Evolutionary conservation across 2,113 vertebrate species (phyloP).

Genomic region (Mesembrinibis cayennensis): DNA sequence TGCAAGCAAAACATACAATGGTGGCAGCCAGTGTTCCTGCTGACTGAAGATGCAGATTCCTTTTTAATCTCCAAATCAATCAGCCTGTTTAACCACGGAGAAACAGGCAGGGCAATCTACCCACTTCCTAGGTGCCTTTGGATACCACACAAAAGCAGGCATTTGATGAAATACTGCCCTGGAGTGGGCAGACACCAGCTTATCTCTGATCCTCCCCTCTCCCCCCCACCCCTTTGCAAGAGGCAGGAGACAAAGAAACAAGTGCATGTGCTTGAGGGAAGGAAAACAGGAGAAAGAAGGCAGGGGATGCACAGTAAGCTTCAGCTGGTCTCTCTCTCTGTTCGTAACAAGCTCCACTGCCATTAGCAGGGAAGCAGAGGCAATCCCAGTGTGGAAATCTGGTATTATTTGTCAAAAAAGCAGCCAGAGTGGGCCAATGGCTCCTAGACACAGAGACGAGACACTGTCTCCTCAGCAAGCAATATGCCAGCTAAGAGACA

Average conservation of each 20-base stretch:
- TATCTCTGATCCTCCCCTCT: not conserved
- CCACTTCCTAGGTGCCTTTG: not conserved
- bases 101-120: not conserved
- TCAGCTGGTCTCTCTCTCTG: not conserved
- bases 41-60: not conserved
- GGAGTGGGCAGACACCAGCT: not conserved
- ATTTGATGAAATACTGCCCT: not conserved
- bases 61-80: not conserved
- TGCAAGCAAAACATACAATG: not conserved
- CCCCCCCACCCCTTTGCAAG: not conserved
- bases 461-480: not conserved
- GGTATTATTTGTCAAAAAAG: not conserved
- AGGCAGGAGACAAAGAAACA: not conserved
- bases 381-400: not conserved
- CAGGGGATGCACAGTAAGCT: not conserved
- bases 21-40: not conserved
- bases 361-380: not conserved
- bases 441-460: not conserved
- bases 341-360: not conserved
- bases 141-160: not conserved
- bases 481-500: not conserved
- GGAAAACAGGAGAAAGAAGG: not conserved
- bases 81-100: not conserved
- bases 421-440: not conserved
- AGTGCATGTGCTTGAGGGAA: not conserved